These are phyloP conservation scores for Echinometra lucunter DNA, from an alignment of 53 echinoderm and acorn worm genomes.

Conservation along the genomic window DNA sequence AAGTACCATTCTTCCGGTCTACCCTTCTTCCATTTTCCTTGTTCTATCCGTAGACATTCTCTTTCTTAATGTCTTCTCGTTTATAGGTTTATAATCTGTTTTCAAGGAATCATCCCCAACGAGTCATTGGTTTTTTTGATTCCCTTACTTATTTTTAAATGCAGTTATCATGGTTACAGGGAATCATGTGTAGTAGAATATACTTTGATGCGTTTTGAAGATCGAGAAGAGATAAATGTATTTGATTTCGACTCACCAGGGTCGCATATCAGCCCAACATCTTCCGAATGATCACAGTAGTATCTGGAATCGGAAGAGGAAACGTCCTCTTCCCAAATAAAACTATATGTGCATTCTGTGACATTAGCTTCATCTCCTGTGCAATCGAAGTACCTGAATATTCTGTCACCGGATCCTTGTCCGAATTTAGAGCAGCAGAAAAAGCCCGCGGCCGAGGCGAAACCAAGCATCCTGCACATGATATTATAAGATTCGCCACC, in stretches of 20 bases:
- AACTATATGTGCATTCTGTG: background rate
- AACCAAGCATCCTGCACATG: slow-evolving; percentile 36
- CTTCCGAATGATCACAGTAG: slow-evolving; percentile 15
- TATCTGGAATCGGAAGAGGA: slow-evolving; percentile 31
- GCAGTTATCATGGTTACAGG: too few relatives aligned
- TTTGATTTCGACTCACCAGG: background rate
- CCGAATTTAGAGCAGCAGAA: slow-evolving; percentile 32
- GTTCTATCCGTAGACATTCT: too few relatives aligned
- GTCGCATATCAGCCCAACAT: background rate
- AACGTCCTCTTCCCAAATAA: background rate
- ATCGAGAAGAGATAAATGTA: too few relatives aligned
- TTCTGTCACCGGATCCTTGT: background rate
- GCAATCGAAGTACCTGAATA: background rate
- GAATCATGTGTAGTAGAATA: too few relatives aligned
- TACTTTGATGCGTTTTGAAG: too few relatives aligned
- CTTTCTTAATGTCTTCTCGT: too few relatives aligned
- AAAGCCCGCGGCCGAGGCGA: background rate
- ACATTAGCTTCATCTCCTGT: background rate
- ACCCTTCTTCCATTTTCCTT: too few relatives aligned
- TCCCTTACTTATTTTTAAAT: too few relatives aligned
- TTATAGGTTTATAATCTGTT: too few relatives aligned
- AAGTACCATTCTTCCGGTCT: too few relatives aligned
- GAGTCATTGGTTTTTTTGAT: too few relatives aligned
- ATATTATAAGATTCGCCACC: background rate
- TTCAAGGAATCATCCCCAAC: too few relatives aligned